Evolutionary conservation across 2,797 vertebrate species (phyloP).

Genomic region (Trachurus trachurus): DNA sequence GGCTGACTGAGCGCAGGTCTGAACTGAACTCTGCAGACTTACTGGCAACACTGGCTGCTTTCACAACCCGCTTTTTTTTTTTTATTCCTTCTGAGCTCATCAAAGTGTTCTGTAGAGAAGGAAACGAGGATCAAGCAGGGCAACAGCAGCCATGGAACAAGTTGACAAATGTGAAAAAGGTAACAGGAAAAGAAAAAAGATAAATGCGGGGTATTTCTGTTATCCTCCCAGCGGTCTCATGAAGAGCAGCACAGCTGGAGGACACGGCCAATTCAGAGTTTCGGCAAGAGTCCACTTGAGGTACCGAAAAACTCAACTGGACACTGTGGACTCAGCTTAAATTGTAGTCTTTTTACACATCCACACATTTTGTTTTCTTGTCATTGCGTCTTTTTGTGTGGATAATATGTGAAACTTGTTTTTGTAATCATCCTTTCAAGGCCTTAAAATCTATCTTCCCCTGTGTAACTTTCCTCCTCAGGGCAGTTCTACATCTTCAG

Average conservation of each 20-base stretch:
- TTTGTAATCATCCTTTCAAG: too few species aligned
- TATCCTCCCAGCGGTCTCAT: not conserved
- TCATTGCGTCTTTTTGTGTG: too few species aligned
- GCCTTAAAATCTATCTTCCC: too few species aligned
- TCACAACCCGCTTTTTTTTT: constrained; percentile 20
- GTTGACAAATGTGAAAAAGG: not conserved
- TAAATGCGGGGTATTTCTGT: not conserved
- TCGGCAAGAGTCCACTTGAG: not conserved
- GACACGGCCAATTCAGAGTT: not conserved
- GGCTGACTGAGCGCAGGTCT: constrained; percentile 17
- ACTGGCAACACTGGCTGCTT: constrained; percentile 26
- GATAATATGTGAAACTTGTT: too few species aligned
- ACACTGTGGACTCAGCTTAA: not conserved
- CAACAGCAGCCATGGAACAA: not conserved
- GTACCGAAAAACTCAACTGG: not conserved
- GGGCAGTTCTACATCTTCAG: too few species aligned
- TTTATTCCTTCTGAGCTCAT: not conserved
- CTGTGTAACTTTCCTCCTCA: too few species aligned
- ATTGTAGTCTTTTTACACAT: too few species aligned
- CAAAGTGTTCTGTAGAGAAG: not conserved
- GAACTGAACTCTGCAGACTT: constrained; percentile 29
- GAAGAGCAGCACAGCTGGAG: not conserved
- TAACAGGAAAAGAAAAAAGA: not conserved
- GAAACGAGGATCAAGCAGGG: constrained; percentile 15
- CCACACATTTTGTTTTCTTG: too few species aligned